These are phyloP conservation scores for Drosophila engyochracea DNA, from an alignment of 2,888 invertebrate species.

Conservation along the genomic window DNA sequence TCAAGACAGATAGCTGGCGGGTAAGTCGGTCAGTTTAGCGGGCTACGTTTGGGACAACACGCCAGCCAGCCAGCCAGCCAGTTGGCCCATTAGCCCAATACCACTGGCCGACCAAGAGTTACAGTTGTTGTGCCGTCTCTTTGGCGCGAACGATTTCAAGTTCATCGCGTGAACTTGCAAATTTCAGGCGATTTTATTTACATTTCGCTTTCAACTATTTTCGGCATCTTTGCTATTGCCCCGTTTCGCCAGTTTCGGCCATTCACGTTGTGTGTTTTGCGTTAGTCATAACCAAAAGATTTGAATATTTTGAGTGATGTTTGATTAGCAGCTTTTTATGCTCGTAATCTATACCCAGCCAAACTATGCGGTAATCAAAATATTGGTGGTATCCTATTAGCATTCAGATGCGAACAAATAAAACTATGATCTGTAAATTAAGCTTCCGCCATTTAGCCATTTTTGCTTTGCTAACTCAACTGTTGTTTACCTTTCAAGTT, in stretches of 20 bases:
- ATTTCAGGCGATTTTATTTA: conserved; percentile 43
- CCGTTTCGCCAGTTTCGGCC: conserved; percentile 34
- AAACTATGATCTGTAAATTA: conserved; percentile 36
- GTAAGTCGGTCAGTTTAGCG: conserved; percentile 55
- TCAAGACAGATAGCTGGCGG: conserved; percentile 64
- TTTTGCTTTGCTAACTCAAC: not conserved
- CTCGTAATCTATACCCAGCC: conserved; percentile 16
- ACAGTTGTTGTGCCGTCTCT: conserved; percentile 40
- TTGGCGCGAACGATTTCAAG: conserved; percentile 64
- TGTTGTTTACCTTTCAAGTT: conserved; percentile 54
- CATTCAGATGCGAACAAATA: conserved; percentile 63
- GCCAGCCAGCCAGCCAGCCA: conserved; percentile 25
- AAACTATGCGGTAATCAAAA: conserved; percentile 51
- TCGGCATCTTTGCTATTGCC: conserved; percentile 26
- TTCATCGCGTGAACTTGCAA: conserved; percentile 77
- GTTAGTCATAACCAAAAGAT: conserved; percentile 41
- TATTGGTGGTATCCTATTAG: conserved; percentile 50
- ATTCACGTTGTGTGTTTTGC: conserved; percentile 1
- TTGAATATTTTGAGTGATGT: conserved; percentile 27
- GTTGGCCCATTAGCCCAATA: conserved; percentile 3
- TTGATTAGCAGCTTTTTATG: conserved; percentile 51
- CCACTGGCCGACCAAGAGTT: not conserved
- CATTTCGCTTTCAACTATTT: conserved; percentile 43
- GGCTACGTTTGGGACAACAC: conserved; percentile 66
- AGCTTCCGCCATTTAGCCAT: conserved; percentile 59